A percentile compares a stretch with the other conserved stretches of the same genome.
phyloP scores from a whole-genome alignment of 1,140 invertebrate species.

The Branchinecta lynchi region DNA sequence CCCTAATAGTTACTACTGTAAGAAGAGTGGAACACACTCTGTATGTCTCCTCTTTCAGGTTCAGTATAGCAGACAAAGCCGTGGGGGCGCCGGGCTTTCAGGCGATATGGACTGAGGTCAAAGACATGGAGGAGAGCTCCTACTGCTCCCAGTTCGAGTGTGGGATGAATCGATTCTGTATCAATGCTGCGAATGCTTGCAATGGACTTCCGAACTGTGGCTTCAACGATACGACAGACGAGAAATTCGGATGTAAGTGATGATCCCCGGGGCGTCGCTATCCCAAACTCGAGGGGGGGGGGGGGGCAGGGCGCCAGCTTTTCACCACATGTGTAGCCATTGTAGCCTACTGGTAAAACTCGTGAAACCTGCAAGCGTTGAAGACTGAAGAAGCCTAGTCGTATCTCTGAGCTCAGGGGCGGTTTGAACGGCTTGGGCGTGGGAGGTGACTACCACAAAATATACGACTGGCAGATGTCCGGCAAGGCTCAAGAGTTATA shows the following conservation, averaged over 20 bases:
- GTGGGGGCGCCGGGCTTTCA: constrained; percentile 65
- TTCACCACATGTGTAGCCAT: too few relatives aligned
- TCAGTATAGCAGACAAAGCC: constrained; percentile 65
- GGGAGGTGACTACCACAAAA: too few relatives aligned
- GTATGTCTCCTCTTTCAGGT: constrained; percentile 35
- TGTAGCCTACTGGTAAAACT: too few relatives aligned
- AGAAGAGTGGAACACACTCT: too few relatives aligned
- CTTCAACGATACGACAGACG: constrained; percentile 55
- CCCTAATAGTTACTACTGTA: too few relatives aligned
- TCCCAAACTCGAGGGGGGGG: background rate
- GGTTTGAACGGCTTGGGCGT: too few relatives aligned
- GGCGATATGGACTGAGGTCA: constrained; percentile 68
- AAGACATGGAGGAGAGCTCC: constrained; percentile 20
- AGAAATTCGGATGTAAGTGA: constrained; percentile 38
- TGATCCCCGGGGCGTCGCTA: background rate
- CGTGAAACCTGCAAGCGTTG: too few relatives aligned
- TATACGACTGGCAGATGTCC: too few relatives aligned
- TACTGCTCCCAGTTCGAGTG: constrained; percentile 47
- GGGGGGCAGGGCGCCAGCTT: background rate
- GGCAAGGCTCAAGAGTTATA: too few relatives aligned
- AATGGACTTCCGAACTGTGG: constrained; percentile 66
- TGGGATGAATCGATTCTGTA: constrained; percentile 53
- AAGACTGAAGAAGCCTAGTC: too few relatives aligned
- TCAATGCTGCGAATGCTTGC: constrained; percentile 55
- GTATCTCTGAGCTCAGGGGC: too few relatives aligned